phyloP scores from a whole-genome alignment of 2,797 vertebrate genomes.

The Anguilla obscura region DNA sequence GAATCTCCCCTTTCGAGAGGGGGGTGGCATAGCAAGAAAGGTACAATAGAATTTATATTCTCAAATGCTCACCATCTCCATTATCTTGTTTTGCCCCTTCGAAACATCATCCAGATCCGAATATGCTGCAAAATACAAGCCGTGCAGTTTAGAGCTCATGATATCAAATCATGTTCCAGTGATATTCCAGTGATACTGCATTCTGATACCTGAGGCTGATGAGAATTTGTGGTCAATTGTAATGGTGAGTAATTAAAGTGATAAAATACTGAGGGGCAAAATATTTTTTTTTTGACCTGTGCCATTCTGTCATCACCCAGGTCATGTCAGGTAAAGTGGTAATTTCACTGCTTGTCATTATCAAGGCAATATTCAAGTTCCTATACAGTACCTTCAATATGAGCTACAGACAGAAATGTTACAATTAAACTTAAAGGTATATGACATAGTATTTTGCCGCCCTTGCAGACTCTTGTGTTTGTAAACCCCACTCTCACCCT shows the following conservation, averaged over 20 bases:
- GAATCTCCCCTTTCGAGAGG: neutral
- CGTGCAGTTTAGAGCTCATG: neutral
- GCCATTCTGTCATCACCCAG: neutral
- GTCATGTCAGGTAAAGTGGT: neutral
- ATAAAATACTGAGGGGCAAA: too few species aligned
- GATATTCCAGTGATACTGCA: neutral
- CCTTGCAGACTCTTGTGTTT: too few species aligned
- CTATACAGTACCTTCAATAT: neutral
- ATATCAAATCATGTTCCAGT: neutral
- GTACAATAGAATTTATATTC: neutral
- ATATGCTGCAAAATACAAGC: neutral
- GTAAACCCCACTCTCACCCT: too few species aligned
- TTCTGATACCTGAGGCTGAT: neutral
- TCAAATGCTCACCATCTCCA: neutral
- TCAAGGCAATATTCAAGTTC: neutral
- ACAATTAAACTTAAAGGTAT: neutral
- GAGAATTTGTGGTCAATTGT: neutral
- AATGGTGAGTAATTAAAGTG: neutral
- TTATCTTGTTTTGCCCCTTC: neutral
- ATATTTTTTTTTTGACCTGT: neutral
- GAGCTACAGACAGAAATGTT: neutral
- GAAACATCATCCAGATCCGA: neutral
- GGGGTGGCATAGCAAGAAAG: neutral
- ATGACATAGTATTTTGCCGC: too few species aligned
- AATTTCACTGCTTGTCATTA: neutral